Evolutionary conservation across 1,140 invertebrate species (phyloP).

Genomic region (Penaeus vannamei): DNA sequence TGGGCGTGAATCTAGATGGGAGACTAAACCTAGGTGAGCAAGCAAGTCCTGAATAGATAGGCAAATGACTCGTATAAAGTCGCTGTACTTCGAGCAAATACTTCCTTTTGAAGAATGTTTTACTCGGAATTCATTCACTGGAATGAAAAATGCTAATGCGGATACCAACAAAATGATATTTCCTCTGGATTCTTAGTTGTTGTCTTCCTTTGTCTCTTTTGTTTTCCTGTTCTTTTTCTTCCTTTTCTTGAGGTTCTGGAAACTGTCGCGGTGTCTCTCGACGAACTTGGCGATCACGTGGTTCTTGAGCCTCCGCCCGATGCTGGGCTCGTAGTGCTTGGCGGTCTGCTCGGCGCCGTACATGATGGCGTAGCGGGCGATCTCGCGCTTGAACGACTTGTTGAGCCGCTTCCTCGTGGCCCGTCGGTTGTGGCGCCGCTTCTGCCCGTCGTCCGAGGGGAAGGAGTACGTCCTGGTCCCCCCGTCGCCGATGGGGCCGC

Average conservation of each 20-base stretch:
- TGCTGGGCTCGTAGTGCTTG: conserved; percentile 39
- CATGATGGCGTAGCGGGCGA: conserved; percentile 54
- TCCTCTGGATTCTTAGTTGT: too few relatives aligned
- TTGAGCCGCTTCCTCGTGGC: conserved; percentile 39
- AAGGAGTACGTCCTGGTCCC: conserved; percentile 1
- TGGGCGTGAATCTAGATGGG: too few relatives aligned
- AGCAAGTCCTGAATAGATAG: too few relatives aligned
- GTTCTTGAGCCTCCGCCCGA: conserved; percentile 53
- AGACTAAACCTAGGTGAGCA: too few relatives aligned
- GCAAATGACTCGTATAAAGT: too few relatives aligned
- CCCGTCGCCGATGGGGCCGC: neutral
- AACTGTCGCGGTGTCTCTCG: conserved; percentile 3
- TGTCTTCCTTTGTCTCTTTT: too few relatives aligned
- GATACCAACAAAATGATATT: too few relatives aligned
- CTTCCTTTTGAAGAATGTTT: too few relatives aligned
- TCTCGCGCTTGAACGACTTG: conserved; percentile 58
- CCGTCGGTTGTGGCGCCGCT: neutral
- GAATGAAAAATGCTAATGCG: too few relatives aligned
- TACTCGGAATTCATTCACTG: too few relatives aligned
- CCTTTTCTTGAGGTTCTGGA: conserved; percentile 29
- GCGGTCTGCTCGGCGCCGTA: conserved; percentile 42
- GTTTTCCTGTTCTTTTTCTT: conserved; percentile 42
- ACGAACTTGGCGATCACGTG: conserved; percentile 53
- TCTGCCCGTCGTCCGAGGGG: neutral
- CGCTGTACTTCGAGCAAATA: too few relatives aligned